Conservation (phyloP, 2,888 invertebrate species). For the Neelides folsomi region DNA sequence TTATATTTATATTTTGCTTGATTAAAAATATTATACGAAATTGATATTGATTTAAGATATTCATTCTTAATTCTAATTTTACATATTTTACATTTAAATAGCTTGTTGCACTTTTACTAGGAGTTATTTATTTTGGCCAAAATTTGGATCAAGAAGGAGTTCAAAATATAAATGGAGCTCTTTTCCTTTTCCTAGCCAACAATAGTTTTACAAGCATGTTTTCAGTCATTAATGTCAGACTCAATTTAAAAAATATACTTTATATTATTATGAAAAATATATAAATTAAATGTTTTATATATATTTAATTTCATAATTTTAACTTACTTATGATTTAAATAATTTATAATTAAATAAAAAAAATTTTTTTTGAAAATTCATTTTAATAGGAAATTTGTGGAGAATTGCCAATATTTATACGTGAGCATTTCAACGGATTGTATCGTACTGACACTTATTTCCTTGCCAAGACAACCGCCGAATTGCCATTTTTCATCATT, state of each 20-base stretch:
- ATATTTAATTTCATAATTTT: too few relatives aligned
- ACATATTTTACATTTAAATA: too few relatives aligned
- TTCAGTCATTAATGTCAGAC: conserved; percentile 80
- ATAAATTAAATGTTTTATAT: too few relatives aligned
- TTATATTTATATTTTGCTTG: too few relatives aligned
- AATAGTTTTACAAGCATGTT: conserved; percentile 91
- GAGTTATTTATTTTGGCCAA: conserved; percentile 75
- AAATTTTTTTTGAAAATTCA: too few relatives aligned
- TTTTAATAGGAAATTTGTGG: conserved; percentile 78
- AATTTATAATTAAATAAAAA: too few relatives aligned
- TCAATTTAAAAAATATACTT: too few relatives aligned
- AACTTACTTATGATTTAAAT: too few relatives aligned
- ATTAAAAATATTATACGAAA: too few relatives aligned
- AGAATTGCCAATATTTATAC: conserved; percentile 81
- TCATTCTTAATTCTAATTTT: too few relatives aligned
- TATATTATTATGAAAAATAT: too few relatives aligned
- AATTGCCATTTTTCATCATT: conserved; percentile 69
- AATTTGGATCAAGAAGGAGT: conserved; percentile 70
- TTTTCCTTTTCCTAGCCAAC: conserved; percentile 78
- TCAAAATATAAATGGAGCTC: conserved; percentile 83
- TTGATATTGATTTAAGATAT: too few relatives aligned
- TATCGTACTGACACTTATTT: conserved; percentile 85
- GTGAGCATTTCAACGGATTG: conserved; percentile 78
- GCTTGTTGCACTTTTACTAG: conserved; percentile 77
- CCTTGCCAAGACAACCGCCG: conserved; percentile 75